phyloP scores from a whole-genome alignment of 2,113 vertebrate genomes.

The Cochlearius cochlearius region DNA sequence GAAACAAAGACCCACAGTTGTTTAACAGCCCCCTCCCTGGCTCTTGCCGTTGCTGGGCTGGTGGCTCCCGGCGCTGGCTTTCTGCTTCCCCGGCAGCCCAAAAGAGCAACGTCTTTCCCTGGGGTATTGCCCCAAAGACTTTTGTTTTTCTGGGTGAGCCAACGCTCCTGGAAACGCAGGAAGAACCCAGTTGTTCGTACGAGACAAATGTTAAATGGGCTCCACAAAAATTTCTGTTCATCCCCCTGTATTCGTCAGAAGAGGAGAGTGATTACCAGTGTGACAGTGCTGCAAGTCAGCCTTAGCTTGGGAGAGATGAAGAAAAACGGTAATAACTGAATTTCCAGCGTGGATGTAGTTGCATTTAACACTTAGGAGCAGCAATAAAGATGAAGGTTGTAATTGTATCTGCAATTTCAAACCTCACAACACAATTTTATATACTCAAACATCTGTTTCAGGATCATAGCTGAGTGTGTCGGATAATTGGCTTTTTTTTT shows the following conservation, averaged over 20 bases:
- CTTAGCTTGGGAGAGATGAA: neutral
- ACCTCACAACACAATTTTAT: constrained; percentile 38
- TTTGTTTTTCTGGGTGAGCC: neutral
- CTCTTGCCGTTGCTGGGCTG: neutral
- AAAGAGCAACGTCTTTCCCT: neutral
- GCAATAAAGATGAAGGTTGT: constrained; percentile 63
- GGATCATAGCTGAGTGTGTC: constrained; percentile 25
- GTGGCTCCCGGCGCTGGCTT: neutral
- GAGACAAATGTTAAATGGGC: neutral
- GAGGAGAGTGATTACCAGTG: constrained; percentile 17
- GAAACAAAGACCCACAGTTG: neutral
- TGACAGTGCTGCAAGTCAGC: neutral
- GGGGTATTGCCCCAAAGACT: neutral
- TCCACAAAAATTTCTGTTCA: neutral
- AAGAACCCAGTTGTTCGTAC: neutral
- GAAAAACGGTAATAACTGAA: neutral
- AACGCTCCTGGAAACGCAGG: neutral
- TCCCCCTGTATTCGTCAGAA: neutral
- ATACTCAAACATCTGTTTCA: constrained; percentile 64
- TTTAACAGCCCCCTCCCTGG: neutral
- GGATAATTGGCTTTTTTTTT: constrained; percentile 47
- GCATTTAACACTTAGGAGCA: constrained; percentile 48
- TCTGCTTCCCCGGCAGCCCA: neutral
- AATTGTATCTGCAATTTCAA: constrained; percentile 44
- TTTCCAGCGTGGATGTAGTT: neutral